These are phyloP conservation scores for Leucosticte australis DNA, from an alignment of 2,113 vertebrate genomes.

Conservation along the genomic window DNA sequence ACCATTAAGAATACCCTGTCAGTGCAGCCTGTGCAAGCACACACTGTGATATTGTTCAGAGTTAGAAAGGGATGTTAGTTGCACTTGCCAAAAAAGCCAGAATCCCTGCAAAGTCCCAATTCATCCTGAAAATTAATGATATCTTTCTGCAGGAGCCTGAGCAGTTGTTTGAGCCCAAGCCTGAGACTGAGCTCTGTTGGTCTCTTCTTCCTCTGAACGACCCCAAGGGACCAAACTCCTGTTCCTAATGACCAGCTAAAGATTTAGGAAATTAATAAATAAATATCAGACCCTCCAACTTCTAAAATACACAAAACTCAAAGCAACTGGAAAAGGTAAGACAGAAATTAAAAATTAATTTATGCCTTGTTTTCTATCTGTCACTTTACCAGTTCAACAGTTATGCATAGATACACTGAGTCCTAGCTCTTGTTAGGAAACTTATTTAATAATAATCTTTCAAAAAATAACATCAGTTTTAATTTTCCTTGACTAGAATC, in stretches of 20 bases:
- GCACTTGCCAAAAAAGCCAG: not conserved
- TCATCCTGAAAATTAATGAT: not conserved
- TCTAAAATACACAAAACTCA: not conserved
- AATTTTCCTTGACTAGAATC: not conserved
- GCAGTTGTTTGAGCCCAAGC: not conserved
- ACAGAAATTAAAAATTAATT: not conserved
- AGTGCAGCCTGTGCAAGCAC: not conserved
- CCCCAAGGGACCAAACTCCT: not conserved
- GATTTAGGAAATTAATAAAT: not conserved
- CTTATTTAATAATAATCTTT: not conserved
- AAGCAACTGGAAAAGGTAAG: not conserved
- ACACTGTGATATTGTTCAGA: not conserved
- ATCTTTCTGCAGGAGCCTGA: not conserved
- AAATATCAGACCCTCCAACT: not conserved
- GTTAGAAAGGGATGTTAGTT: not conserved
- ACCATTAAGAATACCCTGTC: not conserved
- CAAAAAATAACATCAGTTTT: not conserved
- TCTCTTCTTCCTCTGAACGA: not conserved
- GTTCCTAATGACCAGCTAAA: not conserved
- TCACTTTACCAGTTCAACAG: accelerated
- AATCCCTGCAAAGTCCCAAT: not conserved
- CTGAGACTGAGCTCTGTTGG: not conserved
- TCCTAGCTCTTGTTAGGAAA: not conserved
- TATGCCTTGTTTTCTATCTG: not conserved
- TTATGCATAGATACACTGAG: no score